These are phyloP conservation scores for Ectobius pallidus DNA, from an alignment of 2,888 invertebrate species.

Conservation along the genomic window DNA sequence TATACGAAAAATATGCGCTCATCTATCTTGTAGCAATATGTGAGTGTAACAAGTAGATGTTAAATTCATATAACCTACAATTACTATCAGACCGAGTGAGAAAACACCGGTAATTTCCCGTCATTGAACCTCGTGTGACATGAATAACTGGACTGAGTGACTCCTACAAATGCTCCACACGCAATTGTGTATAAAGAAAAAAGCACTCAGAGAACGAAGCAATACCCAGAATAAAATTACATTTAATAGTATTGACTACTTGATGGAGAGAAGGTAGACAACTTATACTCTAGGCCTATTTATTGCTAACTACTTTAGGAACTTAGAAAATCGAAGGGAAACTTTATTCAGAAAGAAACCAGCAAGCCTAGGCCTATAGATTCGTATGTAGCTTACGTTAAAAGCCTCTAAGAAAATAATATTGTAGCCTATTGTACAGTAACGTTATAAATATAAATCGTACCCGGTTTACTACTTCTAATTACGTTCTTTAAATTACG, in stretches of 20 bases:
- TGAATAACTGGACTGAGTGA: background rate
- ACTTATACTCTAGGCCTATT: no score
- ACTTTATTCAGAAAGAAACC: no score
- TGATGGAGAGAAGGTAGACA: no score
- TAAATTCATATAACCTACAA: conserved; percentile 19
- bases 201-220: background rate
- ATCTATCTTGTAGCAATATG: background rate
- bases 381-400: no score
- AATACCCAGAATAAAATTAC: conserved; percentile 17
- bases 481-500: no score
- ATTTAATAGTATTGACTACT: background rate
- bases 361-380: no score
- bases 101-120: conserved; percentile 17
- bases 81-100: conserved; percentile 3
- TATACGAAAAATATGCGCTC: background rate
- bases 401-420: no score
- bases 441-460: no score
- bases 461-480: no score
- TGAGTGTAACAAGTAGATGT: conserved; percentile 6
- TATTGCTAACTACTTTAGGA: no score
- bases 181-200: background rate
- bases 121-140: background rate
- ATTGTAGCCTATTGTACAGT: no score
- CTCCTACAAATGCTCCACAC: background rate
- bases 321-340: no score